Conservation (phyloP, 2,888 invertebrate genomes). For the Deilephila porcellus region DNA sequence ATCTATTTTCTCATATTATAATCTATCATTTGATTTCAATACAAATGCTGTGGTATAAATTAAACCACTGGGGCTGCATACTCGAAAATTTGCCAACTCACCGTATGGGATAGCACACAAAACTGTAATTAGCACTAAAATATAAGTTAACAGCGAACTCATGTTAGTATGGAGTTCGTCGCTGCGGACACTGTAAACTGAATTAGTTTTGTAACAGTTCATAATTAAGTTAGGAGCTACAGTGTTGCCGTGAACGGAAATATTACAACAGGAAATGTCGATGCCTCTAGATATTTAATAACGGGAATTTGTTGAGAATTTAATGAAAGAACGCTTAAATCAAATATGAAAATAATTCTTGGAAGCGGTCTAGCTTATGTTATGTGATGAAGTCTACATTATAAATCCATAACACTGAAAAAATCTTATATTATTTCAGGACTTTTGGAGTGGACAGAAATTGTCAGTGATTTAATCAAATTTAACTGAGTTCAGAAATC, state of each 20-base stretch:
- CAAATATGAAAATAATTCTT: too few species aligned
- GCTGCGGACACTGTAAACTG: conserved; percentile 33
- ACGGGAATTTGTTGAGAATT: not conserved
- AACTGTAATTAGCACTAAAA: conserved; percentile 9
- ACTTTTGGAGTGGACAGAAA: too few species aligned
- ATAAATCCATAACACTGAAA: too few species aligned
- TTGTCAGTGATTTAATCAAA: too few species aligned
- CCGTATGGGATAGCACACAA: not conserved
- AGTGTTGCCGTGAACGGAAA: not conserved
- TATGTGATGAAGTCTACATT: too few species aligned
- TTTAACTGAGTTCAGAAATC: too few species aligned
- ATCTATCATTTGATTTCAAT: too few species aligned
- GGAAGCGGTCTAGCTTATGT: too few species aligned
- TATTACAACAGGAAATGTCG: too few species aligned
- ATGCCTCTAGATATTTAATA: not conserved
- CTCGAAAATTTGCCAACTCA: conserved; percentile 27
- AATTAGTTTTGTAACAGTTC: conserved; percentile 39
- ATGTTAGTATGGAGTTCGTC: conserved; percentile 12
- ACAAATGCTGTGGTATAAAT: too few species aligned
- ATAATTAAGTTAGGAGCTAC: conserved; percentile 7
- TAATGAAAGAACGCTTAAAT: not conserved
- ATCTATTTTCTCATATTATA: too few species aligned
- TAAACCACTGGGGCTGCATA: not conserved
- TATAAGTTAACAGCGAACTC: conserved; percentile 10
- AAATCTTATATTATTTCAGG: too few species aligned